These are phyloP conservation scores for Haplotaxodon microlepis DNA, from an alignment of 2,113 vertebrate species.

Conservation along the genomic window DNA sequence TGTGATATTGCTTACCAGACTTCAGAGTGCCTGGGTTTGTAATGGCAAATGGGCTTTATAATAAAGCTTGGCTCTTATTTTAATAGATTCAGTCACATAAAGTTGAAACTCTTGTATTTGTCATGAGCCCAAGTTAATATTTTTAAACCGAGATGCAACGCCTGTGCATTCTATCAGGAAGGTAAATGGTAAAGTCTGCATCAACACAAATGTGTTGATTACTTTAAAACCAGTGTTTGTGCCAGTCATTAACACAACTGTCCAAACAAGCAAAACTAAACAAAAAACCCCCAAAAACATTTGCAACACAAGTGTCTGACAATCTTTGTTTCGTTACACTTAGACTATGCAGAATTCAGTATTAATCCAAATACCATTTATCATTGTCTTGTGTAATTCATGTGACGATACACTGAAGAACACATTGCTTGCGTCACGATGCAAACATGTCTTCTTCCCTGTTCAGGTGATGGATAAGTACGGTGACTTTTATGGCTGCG, in stretches of 20 bases:
- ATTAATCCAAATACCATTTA: background rate
- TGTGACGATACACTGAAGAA: background rate
- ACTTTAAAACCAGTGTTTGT: background rate
- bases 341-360: background rate
- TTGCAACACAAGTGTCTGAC: background rate
- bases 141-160: background rate
- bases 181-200: background rate
- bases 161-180: background rate
- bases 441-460: background rate
- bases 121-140: background rate
- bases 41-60: background rate
- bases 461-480: slow-evolving; percentile 95
- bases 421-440: background rate
- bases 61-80: background rate
- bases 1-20: background rate
- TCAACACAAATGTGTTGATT: background rate
- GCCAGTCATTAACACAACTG: background rate
- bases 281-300: rapidly evolving
- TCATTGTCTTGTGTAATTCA: background rate
- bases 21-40: background rate
- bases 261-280: background rate
- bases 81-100: background rate
- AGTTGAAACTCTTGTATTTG: background rate
- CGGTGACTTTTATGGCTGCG: slow-evolving; percentile 85
- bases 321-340: background rate